Conservation (phyloP, 2,113 vertebrate species). For the Paracanthobrama guichenoti region DNA sequence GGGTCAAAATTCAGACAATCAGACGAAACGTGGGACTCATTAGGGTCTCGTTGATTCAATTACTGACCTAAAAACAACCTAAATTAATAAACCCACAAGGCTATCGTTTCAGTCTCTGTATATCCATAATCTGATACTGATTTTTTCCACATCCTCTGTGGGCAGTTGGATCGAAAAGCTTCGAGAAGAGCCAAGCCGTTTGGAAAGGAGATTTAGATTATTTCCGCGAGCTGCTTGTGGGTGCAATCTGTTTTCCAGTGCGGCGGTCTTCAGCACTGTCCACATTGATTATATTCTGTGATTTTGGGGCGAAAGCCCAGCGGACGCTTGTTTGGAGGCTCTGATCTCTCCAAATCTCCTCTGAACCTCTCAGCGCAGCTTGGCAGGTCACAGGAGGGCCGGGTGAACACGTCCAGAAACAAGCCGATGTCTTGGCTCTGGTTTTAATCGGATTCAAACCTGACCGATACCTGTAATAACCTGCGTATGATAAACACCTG, state of each 20-base stretch:
- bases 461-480: slow-evolving; percentile 29
- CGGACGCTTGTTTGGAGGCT: background rate
- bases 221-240: slow-evolving; percentile 11
- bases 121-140: slow-evolving; percentile 24
- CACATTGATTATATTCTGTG: slow-evolving; percentile 16
- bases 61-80: slow-evolving; percentile 25
- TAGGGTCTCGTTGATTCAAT: slow-evolving; percentile 10
- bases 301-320: slow-evolving; percentile 13
- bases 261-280: slow-evolving; percentile 10
- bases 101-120: background rate
- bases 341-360: slow-evolving; percentile 5
- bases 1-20: slow-evolving; percentile 9
- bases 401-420: slow-evolving; percentile 22
- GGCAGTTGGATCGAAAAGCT: background rate
- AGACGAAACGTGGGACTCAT: slow-evolving; percentile 15
- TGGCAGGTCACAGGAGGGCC: background rate
- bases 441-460: slow-evolving; percentile 10
- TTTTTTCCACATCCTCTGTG: slow-evolving; percentile 19
- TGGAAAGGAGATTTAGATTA: slow-evolving; percentile 8
- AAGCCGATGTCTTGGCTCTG: slow-evolving; percentile 6
- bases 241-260: slow-evolving; percentile 18
- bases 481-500: slow-evolving; percentile 40
- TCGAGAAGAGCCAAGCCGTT: slow-evolving; percentile 2
- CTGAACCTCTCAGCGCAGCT: slow-evolving; percentile 1
- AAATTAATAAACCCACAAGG: background rate